Percentiles rank a stretch among this genome's conserved stretches.
These are phyloP conservation scores for Burhinus oedicnemus DNA, from an alignment of 2,113 vertebrate species.

Conservation along the genomic window DNA sequence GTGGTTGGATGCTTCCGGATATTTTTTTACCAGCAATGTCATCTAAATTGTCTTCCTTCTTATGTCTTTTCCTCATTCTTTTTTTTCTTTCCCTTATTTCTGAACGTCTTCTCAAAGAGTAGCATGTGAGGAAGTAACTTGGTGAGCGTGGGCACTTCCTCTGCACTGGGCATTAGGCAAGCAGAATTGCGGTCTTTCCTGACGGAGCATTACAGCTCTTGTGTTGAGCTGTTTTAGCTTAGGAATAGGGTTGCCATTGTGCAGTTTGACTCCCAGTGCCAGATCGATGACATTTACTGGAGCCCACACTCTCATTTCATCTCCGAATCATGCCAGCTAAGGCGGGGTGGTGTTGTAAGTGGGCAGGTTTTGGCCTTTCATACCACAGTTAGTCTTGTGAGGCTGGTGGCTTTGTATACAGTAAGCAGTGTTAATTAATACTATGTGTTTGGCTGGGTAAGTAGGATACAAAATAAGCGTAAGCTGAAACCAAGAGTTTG, in stretches of 20 bases:
- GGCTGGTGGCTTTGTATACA: neutral
- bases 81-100: neutral
- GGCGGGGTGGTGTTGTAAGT: neutral
- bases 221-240: neutral
- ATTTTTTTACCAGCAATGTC: neutral
- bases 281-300: neutral
- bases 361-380: neutral
- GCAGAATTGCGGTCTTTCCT: neutral
- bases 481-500: neutral
- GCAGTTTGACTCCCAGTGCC: neutral
- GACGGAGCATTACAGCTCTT: rapidly evolving
- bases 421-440: neutral
- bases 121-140: neutral
- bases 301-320: neutral
- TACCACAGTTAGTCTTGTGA: neutral
- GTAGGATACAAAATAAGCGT: neutral
- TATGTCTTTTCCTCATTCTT: neutral
- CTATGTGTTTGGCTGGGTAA: rapidly evolving
- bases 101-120: neutral
- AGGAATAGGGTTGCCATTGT: neutral
- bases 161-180: neutral
- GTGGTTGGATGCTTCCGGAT: rapidly evolving
- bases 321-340: neutral
- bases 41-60: neutral
- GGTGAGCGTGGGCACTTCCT: neutral